phyloP scores from a whole-genome alignment of 1,140 invertebrate species.

The Contarinia nasturtii region DNA sequence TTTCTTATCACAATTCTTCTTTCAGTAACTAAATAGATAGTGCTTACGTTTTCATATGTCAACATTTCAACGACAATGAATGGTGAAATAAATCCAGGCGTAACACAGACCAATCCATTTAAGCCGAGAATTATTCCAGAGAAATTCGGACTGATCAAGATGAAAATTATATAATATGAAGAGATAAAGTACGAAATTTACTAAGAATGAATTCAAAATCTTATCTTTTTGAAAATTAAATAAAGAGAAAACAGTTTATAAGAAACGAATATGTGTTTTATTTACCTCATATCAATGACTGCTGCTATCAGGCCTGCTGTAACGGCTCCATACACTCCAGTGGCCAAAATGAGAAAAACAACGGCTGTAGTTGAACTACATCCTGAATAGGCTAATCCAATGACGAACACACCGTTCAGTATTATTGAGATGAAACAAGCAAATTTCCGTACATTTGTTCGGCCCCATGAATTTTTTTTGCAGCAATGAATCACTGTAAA shows the following conservation, averaged over 20 bases:
- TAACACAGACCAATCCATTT: conserved; percentile 29
- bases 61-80: conserved; percentile 34
- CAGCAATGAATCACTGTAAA: conserved; percentile 38
- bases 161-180: too few species aligned
- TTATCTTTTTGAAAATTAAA: too few species aligned
- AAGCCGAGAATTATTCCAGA: conserved; percentile 39
- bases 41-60: conserved; percentile 37
- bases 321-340: conserved; percentile 38
- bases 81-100: conserved; percentile 36
- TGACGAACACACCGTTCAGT: conserved; percentile 32
- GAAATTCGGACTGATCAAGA: conserved; percentile 51
- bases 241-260: too few species aligned
- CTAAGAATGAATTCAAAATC: too few species aligned
- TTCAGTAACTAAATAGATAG: neutral
- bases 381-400: conserved; percentile 37
- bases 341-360: conserved; percentile 37
- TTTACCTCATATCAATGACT: conserved; percentile 35
- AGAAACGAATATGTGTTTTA: too few species aligned
- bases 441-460: conserved; percentile 41
- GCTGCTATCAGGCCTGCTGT: conserved; percentile 40
- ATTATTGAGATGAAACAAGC: conserved; percentile 35
- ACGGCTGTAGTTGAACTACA: conserved; percentile 38
- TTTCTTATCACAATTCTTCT: neutral
- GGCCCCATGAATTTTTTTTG: conserved; percentile 30
- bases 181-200: too few species aligned